Percentiles rank a stretch among this genome's conserved stretches.
Conservation (phyloP, 1,140 invertebrate species). For the Danaus plexippus region DNA sequence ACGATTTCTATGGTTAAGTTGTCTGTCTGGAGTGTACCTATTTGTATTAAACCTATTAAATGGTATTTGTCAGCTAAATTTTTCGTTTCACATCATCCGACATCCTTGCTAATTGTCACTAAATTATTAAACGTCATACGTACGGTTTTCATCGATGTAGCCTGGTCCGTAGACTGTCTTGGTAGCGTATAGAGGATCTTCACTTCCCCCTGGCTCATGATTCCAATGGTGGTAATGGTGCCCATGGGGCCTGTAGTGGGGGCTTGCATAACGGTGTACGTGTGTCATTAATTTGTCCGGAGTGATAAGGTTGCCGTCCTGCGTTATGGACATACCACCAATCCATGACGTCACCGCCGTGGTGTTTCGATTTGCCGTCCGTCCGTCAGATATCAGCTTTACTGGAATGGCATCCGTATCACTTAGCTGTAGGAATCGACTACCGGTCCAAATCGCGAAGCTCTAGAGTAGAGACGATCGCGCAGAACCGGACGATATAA, state of each 20-base stretch:
- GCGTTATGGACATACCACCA: conserved; percentile 67
- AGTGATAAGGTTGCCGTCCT: conserved; percentile 64
- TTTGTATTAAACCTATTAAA: conserved; percentile 19
- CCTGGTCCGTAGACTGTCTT: conserved; percentile 66
- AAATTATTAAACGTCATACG: conserved; percentile 54
- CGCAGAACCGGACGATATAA: conserved; percentile 47
- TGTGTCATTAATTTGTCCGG: conserved; percentile 66
- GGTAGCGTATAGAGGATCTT: conserved; percentile 60
- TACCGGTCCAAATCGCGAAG: conserved; percentile 52
- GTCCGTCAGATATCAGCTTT: conserved; percentile 67
- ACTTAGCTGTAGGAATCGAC: conserved; percentile 57
- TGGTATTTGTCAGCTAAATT: conserved; percentile 23
- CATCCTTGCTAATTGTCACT: conserved; percentile 21
- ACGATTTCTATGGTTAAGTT: conserved; percentile 70
- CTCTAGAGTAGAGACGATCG: conserved; percentile 50
- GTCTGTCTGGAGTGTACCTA: conserved; percentile 44
- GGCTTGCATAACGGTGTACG: conserved; percentile 62
- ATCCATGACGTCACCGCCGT: conserved; percentile 61
- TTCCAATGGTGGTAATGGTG: conserved; percentile 62
- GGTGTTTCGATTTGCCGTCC: conserved; percentile 53
- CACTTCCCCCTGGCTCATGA: conserved; percentile 62
- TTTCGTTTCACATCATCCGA: conserved; percentile 16
- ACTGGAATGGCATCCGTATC: conserved; percentile 68
- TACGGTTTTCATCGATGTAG: conserved; percentile 70
- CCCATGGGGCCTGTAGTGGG: conserved; percentile 63